Base-by-base conservation (phyloP, 1,140 invertebrate species). In the Galleria mellonella region DNA sequence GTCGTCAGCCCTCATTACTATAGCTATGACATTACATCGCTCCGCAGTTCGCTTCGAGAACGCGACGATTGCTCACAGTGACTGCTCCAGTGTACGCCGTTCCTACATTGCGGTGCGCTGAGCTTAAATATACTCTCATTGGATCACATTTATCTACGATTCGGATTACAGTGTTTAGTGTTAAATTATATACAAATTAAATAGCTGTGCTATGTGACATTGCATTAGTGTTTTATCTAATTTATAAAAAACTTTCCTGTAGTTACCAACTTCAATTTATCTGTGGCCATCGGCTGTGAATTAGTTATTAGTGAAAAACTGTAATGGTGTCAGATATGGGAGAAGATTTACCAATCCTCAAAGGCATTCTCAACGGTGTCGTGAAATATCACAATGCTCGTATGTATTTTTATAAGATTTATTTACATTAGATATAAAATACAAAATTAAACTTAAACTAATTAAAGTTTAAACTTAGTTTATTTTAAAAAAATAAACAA, bases 361-460 rank as follows among this genome's bases (percentile, higher is more conserved):
- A 95, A 83, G 93, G 93, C 51, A 95, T 96, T 79, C 90, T 96
- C 42, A 94, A 95, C 82, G 94, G 94, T 72, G 93, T 93, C 59
- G 92, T 94, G 73, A 92, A 94, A 83, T 95, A 95, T 87, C 94
- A 94, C 81, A 95, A 95, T 91, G 94, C 93, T 89, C 94, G 94
- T 95, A 95, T 83, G 94, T 95, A 88, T 88, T 55, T 50, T 63
- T 68, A 44, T 50, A 46, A 32, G 31, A 33, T 40, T 29, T 40
- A 11, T 38, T 35, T 42, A 33, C 12, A 40, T 17, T 27, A n/a
- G 30, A 41, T 1, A 13, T 35, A 15, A 35, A 13, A 13, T 35
- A 11, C 0, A 35, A 7, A 35, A 35, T 6, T 3, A 23, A 23
- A 23, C n/a, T n/a, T n/a, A n/a, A n/a, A n/a, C n/a, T n/a, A n/a